phyloP scores from a whole-genome alignment of 2,113 vertebrate genomes.

The Falco punctatus region DNA sequence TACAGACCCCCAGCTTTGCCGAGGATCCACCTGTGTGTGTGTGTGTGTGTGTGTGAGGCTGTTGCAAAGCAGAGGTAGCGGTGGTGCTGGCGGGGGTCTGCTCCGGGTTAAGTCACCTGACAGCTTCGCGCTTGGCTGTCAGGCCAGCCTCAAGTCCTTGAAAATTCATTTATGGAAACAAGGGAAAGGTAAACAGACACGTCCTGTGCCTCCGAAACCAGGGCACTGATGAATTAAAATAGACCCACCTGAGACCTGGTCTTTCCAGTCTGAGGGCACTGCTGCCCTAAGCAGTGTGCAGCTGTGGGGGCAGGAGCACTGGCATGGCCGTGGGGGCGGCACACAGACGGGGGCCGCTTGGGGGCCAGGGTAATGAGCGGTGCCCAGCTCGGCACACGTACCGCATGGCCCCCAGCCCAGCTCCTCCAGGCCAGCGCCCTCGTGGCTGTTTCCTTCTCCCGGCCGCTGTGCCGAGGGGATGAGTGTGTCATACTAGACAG shows the following conservation, averaged over 20 bases:
- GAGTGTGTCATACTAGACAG: background rate
- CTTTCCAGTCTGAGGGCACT: background rate
- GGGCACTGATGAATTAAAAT: background rate
- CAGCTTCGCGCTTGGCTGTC: background rate
- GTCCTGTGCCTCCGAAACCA: background rate
- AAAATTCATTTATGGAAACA: background rate
- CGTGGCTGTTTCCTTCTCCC: rapidly evolving
- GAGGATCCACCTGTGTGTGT: background rate
- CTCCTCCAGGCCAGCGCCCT: background rate
- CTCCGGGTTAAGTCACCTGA: background rate
- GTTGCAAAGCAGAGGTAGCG: background rate
- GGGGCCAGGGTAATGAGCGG: background rate
- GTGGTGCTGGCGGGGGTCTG: background rate
- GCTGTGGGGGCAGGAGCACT: background rate
- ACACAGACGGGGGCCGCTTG: background rate
- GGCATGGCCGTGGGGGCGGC: rapidly evolving
- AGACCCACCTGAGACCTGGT: background rate
- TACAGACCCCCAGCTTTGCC: background rate
- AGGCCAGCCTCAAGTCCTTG: background rate
- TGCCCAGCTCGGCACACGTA: background rate
- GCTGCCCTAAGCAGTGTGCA: background rate
- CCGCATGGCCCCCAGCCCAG: background rate
- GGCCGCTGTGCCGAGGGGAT: rapidly evolving
- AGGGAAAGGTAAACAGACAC: background rate
- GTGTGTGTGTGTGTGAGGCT: background rate